Evolutionary conservation across 2,797 vertebrate species (phyloP).

Genomic region (Chloroceryle amazona): DNA sequence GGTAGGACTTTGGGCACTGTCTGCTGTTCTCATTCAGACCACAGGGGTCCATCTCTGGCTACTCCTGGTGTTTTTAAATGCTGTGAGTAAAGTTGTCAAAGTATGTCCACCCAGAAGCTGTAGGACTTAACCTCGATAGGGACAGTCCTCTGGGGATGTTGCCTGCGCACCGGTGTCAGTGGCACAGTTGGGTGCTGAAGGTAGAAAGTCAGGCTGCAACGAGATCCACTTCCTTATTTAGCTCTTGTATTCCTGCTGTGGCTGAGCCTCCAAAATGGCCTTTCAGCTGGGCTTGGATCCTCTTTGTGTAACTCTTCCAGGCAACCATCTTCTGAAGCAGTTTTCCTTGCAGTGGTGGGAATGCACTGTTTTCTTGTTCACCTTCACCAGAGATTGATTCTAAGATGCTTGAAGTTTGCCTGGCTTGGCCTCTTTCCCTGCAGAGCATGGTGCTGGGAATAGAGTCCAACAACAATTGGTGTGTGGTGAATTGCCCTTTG

Average conservation of each 20-base stretch:
- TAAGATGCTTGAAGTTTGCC: not conserved
- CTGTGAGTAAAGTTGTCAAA: not conserved
- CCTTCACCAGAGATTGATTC: not conserved
- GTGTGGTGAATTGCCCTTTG: slow-evolving; percentile 56
- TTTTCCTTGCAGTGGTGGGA: not conserved
- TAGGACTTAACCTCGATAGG: not conserved
- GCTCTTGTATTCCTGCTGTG: not conserved
- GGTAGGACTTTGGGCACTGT: fast-evolving
- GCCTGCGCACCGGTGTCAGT: not conserved
- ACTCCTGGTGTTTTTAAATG: not conserved
- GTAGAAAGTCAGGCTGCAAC: not conserved
- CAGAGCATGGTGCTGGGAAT: not conserved
- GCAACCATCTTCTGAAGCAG: not conserved
- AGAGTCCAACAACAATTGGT: not conserved
- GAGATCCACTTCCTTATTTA: not conserved
- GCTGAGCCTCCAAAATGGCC: not conserved
- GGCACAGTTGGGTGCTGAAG: not conserved
- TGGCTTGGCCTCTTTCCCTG: not conserved
- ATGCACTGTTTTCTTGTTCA: fast-evolving
- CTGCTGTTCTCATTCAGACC: not conserved
- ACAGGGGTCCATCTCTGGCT: not conserved
- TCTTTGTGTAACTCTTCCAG: not conserved
- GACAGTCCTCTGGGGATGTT: not conserved
- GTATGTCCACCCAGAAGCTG: not conserved
- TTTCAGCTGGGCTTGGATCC: not conserved